phyloP scores from a whole-genome alignment of 2,113 vertebrate species.

The Agelaius phoeniceus region DNA sequence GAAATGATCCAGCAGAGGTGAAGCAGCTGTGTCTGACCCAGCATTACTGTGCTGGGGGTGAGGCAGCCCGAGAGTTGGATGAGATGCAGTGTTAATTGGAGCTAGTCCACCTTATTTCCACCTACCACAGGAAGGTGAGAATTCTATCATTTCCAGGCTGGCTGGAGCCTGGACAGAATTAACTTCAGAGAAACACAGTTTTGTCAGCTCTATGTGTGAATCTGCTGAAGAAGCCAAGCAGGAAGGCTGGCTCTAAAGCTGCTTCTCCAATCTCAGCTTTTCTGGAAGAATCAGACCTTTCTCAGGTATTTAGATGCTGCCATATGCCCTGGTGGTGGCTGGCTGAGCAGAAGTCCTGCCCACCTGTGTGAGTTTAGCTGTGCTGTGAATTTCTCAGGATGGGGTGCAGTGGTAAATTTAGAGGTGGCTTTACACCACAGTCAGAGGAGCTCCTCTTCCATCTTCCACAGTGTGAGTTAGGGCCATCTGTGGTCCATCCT shows the following conservation, averaged over 20 bases:
- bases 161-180: neutral
- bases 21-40: neutral
- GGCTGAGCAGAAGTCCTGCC: neutral
- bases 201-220: constrained; percentile 19
- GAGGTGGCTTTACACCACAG: neutral
- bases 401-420: neutral
- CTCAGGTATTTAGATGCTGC: neutral
- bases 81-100: neutral
- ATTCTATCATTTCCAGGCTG: neutral
- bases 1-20: neutral
- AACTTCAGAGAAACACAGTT: neutral
- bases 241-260: neutral
- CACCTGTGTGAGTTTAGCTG: neutral
- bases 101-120: neutral
- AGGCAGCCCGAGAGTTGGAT: neutral
- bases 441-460: neutral
- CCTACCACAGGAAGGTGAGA: neutral
- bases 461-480: neutral
- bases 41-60: neutral
- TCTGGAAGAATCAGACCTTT: neutral
- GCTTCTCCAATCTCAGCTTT: neutral
- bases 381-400: neutral
- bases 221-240: neutral
- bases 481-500: neutral
- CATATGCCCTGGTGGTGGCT: neutral